Evolutionary conservation across 2,797 vertebrate genomes (phyloP).

Genomic region (Myiotriccus ornatus): DNA sequence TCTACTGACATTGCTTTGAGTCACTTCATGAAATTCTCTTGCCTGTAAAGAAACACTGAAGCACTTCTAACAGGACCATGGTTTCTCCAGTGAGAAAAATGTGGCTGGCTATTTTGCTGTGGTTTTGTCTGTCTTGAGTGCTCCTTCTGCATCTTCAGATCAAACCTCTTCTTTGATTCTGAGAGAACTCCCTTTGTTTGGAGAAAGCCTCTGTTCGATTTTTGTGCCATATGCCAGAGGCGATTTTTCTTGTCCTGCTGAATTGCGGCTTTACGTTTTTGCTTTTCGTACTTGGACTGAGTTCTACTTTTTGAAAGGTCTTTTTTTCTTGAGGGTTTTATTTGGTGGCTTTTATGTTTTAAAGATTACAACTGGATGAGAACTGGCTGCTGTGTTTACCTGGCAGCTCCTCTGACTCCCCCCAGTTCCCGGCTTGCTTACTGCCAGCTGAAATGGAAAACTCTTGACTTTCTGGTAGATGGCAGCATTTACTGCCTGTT

Average conservation of each 20-base stretch:
- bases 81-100: neutral
- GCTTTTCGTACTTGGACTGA: fast-evolving
- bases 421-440: neutral
- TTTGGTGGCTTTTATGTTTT: neutral
- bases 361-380: neutral
- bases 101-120: neutral
- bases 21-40: neutral
- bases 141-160: neutral
- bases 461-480: slow-evolving; percentile 15
- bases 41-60: neutral
- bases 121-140: neutral
- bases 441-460: neutral
- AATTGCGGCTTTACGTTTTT: fast-evolving
- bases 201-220: neutral
- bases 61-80: neutral
- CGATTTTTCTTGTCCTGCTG: neutral
- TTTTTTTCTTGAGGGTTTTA: neutral
- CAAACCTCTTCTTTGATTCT: neutral
- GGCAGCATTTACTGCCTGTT: slow-evolving; percentile 43
- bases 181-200: neutral
- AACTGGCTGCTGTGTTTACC: neutral
- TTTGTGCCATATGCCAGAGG: neutral
- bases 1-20: neutral
- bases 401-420: neutral
- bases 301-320: neutral